Base-by-base conservation (phyloP, 2,113 vertebrate species). In the Clupea harengus region DNA sequence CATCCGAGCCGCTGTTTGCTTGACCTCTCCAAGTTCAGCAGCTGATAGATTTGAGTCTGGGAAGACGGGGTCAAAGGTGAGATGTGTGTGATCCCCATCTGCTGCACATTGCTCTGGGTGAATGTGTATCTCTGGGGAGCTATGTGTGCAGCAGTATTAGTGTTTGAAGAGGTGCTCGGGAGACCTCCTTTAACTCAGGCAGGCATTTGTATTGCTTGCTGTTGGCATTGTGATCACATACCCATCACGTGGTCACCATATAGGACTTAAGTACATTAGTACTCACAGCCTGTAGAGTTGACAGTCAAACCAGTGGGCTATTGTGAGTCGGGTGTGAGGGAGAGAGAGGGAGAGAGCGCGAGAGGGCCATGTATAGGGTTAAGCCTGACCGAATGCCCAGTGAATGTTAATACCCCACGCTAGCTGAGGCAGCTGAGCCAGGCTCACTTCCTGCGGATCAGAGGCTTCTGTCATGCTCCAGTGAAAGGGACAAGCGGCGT, bases 361-460 rank as follows among this genome's bases (percentile, higher is more conserved):
- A 78, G 25, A 18, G 25, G 13, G 32, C 10, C n/a, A 18, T 44
- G 28, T 11, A 39, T 4, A 39, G 72, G 72, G 28, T 88, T 85
- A 81, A 88, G 86, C 85, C 88, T 92, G 89, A 91, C 89, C 91
- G 64, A 86, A 90, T 90, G 85, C 84, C 90, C 85, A 89, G 88
- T 90, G 91, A 92, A 92, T 93, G 91, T 89, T 88, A 92, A 92
- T 92, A 83, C 81, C 80, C 78, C 28, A 2, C 83, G 84, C 90
- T 91, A 89, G 91, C 91, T 89, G 91, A 92, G 91, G 85, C 72
- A 78, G 72, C 72, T 78, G 72, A 78, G 72, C 72, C 72, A 13
- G 32, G 39, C 32, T 32, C 72, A 78, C 88, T 90, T 92, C 90
- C 92, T 92, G 86, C 82, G 89, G 85, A 90, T 92, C 86, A 91